Conservation (phyloP, 1,140 invertebrate species). For the Atopsyche davidsoni region DNA sequence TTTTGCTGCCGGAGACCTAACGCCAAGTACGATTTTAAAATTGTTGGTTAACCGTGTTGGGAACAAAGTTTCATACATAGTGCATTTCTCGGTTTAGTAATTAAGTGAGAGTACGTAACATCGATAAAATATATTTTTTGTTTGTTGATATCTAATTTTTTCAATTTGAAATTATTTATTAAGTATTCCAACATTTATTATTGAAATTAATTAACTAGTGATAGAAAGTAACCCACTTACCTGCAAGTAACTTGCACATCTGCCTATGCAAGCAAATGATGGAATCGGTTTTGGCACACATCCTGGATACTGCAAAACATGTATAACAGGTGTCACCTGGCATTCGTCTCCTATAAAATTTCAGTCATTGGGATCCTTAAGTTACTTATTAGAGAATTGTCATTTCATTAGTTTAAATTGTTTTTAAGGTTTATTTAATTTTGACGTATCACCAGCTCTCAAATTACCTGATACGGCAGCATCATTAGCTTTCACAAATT, state of each 20-base stretch:
- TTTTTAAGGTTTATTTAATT: not conserved
- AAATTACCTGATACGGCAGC: constrained; percentile 7
- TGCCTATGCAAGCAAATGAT: constrained; percentile 85
- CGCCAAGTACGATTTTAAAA: not conserved
- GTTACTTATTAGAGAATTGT: not conserved
- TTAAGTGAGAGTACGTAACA: too few relatives aligned
- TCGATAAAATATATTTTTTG: too few relatives aligned
- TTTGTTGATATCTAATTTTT: too few relatives aligned
- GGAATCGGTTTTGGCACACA: constrained; percentile 90
- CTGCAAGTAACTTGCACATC: constrained; percentile 88
- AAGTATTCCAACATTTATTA: not conserved
- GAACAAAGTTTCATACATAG: too few relatives aligned
- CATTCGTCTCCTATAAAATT: constrained; percentile 67
- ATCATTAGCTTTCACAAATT: constrained; percentile 7
- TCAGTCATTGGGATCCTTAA: not conserved
- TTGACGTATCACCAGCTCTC: not conserved
- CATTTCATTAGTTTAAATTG: not conserved
- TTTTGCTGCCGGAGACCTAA: constrained; percentile 90
- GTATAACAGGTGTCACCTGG: constrained; percentile 84
- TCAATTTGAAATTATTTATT: too few relatives aligned
- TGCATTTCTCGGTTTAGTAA: not conserved
- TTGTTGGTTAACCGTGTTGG: too few relatives aligned
- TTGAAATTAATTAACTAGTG: not conserved
- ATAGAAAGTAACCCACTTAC: constrained; percentile 47
- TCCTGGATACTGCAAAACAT: constrained; percentile 85